phyloP scores from a whole-genome alignment of 2,113 vertebrate genomes.

The Poicephalus gulielmi region DNA sequence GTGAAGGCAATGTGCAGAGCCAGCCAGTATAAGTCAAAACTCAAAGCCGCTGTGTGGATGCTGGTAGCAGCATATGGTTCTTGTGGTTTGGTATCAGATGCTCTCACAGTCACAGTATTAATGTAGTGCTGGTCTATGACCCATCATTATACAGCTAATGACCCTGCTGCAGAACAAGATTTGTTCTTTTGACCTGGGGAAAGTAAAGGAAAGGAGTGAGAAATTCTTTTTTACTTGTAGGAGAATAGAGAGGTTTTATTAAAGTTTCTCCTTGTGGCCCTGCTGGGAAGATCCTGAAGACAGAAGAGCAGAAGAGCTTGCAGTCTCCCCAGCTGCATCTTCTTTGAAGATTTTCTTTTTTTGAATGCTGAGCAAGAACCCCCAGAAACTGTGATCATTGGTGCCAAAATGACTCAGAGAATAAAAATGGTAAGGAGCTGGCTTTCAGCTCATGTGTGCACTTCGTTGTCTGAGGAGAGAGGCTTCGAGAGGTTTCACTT shows the following conservation, averaged over 20 bases:
- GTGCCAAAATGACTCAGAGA: background rate
- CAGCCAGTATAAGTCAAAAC: background rate
- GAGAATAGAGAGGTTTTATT: background rate
- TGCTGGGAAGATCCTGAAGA: background rate
- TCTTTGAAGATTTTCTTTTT: background rate
- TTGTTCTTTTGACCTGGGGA: background rate
- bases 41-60: background rate
- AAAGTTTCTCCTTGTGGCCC: background rate
- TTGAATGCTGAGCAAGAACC: background rate
- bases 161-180: background rate
- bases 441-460: background rate
- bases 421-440: fast-evolving
- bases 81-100: background rate
- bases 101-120: background rate
- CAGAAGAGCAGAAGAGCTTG: background rate
- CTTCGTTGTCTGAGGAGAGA: background rate
- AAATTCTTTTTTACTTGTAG: background rate
- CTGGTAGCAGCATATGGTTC: background rate
- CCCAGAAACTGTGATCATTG: background rate
- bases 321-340: background rate
- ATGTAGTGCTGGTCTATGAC: background rate
- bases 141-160: background rate
- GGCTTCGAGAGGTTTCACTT: background rate
- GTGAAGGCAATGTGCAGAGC: background rate
- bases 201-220: background rate